phyloP scores from a whole-genome alignment of 2,113 vertebrate genomes.

The Pseudolaguvia tuberculata region DNA sequence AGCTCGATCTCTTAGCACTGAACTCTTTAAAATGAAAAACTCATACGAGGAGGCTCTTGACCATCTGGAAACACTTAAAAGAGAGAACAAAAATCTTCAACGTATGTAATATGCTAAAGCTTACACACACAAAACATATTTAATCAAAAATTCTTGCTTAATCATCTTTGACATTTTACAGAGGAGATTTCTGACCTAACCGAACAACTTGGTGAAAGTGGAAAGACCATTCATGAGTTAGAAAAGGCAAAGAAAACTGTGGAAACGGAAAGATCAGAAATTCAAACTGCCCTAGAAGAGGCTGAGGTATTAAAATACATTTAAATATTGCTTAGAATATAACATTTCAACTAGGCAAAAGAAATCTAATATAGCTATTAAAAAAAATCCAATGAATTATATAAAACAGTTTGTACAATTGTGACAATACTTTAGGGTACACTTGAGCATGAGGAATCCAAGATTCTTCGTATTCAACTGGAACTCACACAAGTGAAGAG shows the following conservation, averaged over 20 bases:
- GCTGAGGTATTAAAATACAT: slow-evolving; percentile 73
- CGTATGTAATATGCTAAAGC: slow-evolving; percentile 13
- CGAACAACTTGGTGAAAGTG: slow-evolving; percentile 82
- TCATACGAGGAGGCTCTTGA: slow-evolving; percentile 70
- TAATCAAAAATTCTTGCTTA: background rate
- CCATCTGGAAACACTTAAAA: slow-evolving; percentile 67
- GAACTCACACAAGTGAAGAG: slow-evolving; percentile 73
- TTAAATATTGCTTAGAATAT: background rate
- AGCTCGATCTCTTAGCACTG: slow-evolving; percentile 64
- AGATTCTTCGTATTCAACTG: slow-evolving; percentile 71
- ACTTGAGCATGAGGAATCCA: slow-evolving; percentile 74
- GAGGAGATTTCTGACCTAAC: slow-evolving; percentile 89
- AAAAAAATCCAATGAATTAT: too few species aligned
- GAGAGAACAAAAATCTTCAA: slow-evolving; percentile 48
- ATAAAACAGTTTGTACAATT: too few species aligned
- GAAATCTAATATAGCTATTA: too few species aligned
- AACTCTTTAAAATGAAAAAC: slow-evolving; percentile 71
- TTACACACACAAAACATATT: background rate
- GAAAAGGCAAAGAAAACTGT: slow-evolving; percentile 89
- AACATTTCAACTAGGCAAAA: background rate
- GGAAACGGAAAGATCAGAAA: slow-evolving; percentile 84
- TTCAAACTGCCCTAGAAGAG: slow-evolving; percentile 89
- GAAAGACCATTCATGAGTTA: slow-evolving; percentile 87
- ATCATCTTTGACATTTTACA: slow-evolving; percentile 43
- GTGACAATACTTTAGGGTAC: slow-evolving; percentile 22